phyloP scores from a whole-genome alignment of 2,113 vertebrate species.

The Aepyceros melampus region DNA sequence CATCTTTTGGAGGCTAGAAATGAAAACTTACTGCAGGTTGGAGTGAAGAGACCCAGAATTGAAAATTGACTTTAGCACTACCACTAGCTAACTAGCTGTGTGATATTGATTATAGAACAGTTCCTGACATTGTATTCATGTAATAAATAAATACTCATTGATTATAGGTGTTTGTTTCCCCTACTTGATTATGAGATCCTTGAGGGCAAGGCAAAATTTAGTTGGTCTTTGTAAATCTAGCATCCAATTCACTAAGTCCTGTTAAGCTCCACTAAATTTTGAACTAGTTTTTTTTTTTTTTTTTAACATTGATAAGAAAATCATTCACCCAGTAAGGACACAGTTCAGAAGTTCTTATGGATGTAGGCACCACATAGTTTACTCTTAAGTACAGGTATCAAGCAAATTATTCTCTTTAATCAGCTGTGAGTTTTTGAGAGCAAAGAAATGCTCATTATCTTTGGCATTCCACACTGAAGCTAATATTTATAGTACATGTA shows the following conservation, averaged over 20 bases:
- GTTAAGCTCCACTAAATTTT: background rate
- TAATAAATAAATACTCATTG: background rate
- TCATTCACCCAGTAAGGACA: background rate
- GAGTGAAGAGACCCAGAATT: background rate
- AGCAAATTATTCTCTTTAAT: slow-evolving; percentile 1
- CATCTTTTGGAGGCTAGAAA: background rate
- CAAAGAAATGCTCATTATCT: background rate
- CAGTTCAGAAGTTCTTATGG: background rate
- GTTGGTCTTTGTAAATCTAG: background rate
- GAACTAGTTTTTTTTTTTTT: background rate
- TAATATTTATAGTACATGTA: slow-evolving; percentile 19
- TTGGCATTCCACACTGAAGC: background rate
- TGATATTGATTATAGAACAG: slow-evolving; percentile 1
- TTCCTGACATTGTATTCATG: background rate
- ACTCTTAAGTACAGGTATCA: background rate
- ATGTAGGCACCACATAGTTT: background rate
- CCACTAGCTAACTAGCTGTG: background rate
- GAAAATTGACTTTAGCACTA: background rate
- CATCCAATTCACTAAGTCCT: background rate
- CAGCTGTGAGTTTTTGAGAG: background rate
- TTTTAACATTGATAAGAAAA: background rate
- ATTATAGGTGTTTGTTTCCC: background rate
- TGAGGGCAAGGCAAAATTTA: background rate
- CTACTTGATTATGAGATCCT: background rate
- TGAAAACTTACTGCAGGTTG: background rate